phyloP scores from a whole-genome alignment of 2,888 invertebrate genomes.

The Diloba caeruleocephala region DNA sequence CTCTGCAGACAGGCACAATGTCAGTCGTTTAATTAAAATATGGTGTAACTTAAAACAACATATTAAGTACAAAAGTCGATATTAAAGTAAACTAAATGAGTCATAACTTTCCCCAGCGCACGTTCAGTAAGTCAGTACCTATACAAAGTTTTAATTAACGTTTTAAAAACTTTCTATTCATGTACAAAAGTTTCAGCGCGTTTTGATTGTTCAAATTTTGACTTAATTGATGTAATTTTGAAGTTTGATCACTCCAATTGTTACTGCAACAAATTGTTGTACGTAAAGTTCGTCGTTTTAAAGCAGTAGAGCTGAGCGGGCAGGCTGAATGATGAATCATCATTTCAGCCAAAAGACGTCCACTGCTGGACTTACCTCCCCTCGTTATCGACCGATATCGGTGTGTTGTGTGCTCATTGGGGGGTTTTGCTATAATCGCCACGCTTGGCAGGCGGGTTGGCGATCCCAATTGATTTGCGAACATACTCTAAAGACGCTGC shows the following conservation, averaged over 20 bases:
- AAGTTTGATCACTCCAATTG: constrained; percentile 44
- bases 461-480: too few species aligned
- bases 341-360: too few species aligned
- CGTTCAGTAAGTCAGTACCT: constrained; percentile 60
- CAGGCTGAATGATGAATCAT: too few species aligned
- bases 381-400: too few species aligned
- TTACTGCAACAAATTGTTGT: constrained; percentile 22
- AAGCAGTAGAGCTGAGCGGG: too few species aligned
- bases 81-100: constrained; percentile 64
- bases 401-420: too few species aligned
- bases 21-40: constrained; percentile 48
- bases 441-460: too few species aligned
- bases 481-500: too few species aligned
- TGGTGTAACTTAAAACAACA: constrained; percentile 62
- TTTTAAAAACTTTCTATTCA: constrained; percentile 78
- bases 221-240: constrained; percentile 62
- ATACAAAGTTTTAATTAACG: constrained; percentile 79
- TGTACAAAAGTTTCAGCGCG: constrained; percentile 65
- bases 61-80: constrained; percentile 62
- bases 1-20: constrained; percentile 42
- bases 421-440: too few species aligned
- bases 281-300: constrained; percentile 2
- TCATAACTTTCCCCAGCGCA: constrained; percentile 60
- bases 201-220: constrained; percentile 67
- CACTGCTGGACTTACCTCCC: too few species aligned